Evolutionary conservation across 2,113 vertebrate genomes (phyloP), one percentile per base, ranked within the genome.

Genomic region (Pachycephala philippinensis): DNA sequence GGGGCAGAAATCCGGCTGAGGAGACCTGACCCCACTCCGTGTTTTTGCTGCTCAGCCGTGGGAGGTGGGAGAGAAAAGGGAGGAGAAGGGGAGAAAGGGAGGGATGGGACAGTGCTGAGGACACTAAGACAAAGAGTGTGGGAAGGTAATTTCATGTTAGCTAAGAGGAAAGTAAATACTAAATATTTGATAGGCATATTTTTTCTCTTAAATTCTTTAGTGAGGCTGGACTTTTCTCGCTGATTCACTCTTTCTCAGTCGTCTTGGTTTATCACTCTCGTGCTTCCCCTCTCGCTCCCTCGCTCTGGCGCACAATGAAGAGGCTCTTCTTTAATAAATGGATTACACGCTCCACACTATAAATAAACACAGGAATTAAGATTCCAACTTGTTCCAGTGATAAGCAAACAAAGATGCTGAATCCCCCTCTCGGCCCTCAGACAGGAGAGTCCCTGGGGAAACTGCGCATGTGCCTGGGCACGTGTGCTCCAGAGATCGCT

Each of bases 141-240:
- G 66, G 56, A 87, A 90, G 56, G 72, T 95, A 90, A 90, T 89
- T 87, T 57, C 23, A 2, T 93, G 66, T 96, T 94, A 93, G 90
- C 82, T 74, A 89, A 90, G 76, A 52, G 63, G 47, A 95, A 93
- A 87, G 87, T 80, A 96, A 97, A 95, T 61, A 93, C 82, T 97
- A 94, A 97, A 97, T 97, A 97, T 97, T 97, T 97, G 84, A 97
- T 97, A 77, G 95, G 68, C 11, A 4, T 85, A 91, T 90, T 95
- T 96, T 97, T 94, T 63, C 70, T 56, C 72, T 80, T 89, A 87
- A 90, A 94, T 90, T 79, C 96, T 92, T 96, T 39, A 78, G 74
- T 65, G 42, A 70, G 47, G 69, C 87, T 90, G 93, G 76, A 91
- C 85, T 96, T 97, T 86, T 94, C 94, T 84, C 44, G 44, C 96